A percentile compares a stretch with the other conserved stretches of the same genome.
Evolutionary conservation across 2,888 invertebrate genomes (phyloP).

Genomic region (Clistopyga incitator): DNA sequence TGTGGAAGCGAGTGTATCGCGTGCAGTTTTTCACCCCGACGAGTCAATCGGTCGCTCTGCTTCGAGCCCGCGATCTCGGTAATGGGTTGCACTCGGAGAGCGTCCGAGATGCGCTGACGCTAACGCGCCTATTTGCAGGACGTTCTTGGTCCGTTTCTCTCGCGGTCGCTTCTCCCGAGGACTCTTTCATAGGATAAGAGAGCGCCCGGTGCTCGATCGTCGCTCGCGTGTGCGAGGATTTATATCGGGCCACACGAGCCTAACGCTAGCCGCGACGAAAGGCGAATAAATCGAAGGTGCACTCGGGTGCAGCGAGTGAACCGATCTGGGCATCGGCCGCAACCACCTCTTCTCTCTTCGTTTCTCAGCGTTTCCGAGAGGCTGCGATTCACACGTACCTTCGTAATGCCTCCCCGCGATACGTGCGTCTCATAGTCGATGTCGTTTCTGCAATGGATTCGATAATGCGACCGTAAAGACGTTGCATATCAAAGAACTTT

Average conservation of each 20-base stretch:
- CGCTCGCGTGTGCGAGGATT: conserved; percentile 61
- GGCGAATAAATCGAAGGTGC: conserved; percentile 64
- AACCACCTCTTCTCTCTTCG: conserved; percentile 21
- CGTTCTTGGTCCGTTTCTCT: conserved; percentile 45
- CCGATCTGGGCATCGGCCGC: conserved; percentile 52
- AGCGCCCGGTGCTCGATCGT: conserved; percentile 47
- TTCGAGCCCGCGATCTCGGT: conserved; percentile 47
- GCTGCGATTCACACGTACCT: conserved; percentile 31
- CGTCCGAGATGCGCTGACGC: conserved; percentile 51
- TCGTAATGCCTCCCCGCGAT: neutral
- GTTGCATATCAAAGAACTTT: conserved; percentile 4
- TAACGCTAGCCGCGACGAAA: conserved; percentile 54
- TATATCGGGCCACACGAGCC: conserved; percentile 59
- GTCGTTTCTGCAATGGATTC: conserved; percentile 2
- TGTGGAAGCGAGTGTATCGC: conserved; percentile 41
- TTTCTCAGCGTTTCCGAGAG: neutral
- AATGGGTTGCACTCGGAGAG: conserved; percentile 49
- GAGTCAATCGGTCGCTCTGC: conserved; percentile 61
- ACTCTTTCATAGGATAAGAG: conserved; percentile 54
- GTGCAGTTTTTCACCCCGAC: conserved; percentile 58
- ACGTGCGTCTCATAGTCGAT: neutral
- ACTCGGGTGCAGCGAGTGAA: conserved; percentile 32
- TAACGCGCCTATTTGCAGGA: conserved; percentile 65
- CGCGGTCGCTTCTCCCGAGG: conserved; percentile 15
- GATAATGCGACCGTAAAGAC: neutral